Evolutionary conservation across 92 coral and sea anemone species (phyloP).

Genomic region (Siderastrea siderea): DNA sequence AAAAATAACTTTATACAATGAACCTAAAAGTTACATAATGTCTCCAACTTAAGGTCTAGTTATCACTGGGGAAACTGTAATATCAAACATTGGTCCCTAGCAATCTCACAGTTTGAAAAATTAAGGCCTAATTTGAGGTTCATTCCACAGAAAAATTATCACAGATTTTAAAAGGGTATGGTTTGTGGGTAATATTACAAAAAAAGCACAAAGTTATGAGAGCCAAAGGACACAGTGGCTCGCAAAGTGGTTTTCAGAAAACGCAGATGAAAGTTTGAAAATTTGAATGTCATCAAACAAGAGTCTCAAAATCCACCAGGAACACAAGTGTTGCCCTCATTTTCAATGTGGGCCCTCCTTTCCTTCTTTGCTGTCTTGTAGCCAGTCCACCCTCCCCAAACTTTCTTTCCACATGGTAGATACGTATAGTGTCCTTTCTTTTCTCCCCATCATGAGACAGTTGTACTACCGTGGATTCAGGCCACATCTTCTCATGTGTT

Average conservation of each 20-base stretch:
- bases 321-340: background rate
- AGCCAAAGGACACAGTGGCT: background rate
- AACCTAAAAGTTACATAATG: background rate
- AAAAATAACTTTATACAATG: constrained; percentile 1
- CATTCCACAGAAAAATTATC: constrained; percentile 1
- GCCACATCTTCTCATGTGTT: constrained; percentile 5
- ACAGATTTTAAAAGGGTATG: constrained; percentile 12
- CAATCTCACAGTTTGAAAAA: background rate
- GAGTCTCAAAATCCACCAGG: background rate
- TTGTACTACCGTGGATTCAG: background rate
- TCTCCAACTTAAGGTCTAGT: background rate
- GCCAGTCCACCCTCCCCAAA: background rate
- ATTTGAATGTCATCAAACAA: background rate
- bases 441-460: background rate
- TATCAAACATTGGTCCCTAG: background rate
- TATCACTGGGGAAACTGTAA: background rate
- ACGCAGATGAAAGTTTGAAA: background rate
- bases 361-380: constrained; percentile 2
- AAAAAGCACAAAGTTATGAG: background rate
- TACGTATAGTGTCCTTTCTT: background rate
- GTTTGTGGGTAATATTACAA: background rate
- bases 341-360: background rate
- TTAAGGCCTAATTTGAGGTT: background rate
- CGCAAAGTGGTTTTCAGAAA: background rate
- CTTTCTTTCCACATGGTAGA: background rate